Percentiles rank a stretch among this genome's conserved stretches.
phyloP scores from a whole-genome alignment of 2,797 vertebrate genomes.

The Scyliorhinus canicula region DNA sequence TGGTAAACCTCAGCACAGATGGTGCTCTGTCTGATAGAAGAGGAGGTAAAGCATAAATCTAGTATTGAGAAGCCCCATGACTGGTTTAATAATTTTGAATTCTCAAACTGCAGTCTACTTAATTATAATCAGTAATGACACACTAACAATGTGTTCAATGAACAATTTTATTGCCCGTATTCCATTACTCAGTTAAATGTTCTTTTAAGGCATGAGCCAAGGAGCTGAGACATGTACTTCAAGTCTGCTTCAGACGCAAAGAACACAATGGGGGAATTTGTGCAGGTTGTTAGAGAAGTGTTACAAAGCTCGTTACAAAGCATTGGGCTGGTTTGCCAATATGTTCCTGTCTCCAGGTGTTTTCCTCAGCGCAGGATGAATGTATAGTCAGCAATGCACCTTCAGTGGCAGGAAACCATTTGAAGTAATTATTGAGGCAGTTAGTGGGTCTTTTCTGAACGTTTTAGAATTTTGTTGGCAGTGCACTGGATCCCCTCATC shows the following conservation, averaged over 20 bases:
- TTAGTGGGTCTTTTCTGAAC: neutral
- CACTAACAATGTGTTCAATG: conserved; percentile 17
- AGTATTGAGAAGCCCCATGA: neutral
- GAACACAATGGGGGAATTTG: neutral
- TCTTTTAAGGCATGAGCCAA: neutral
- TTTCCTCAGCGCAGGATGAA: neutral
- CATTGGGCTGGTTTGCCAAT: too few species aligned
- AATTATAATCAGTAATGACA: conserved; percentile 35
- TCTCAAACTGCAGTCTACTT: conserved; percentile 25
- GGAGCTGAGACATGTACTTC: neutral
- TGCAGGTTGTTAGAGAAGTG: neutral
- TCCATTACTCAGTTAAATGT: neutral
- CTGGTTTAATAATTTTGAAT: conserved; percentile 22
- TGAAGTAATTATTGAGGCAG: neutral
- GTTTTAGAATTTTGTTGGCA: neutral
- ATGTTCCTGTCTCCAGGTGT: neutral
- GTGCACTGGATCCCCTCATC: neutral
- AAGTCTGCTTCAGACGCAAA: neutral
- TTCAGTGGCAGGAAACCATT: neutral
- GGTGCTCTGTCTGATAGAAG: neutral
- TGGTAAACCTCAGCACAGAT: conserved; percentile 15
- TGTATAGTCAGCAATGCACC: neutral
- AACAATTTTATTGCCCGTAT: neutral
- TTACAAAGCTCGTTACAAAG: too few species aligned
- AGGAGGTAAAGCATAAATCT: neutral